Conservation (phyloP, 2,113 vertebrate species). For the Meles meles region DNA sequence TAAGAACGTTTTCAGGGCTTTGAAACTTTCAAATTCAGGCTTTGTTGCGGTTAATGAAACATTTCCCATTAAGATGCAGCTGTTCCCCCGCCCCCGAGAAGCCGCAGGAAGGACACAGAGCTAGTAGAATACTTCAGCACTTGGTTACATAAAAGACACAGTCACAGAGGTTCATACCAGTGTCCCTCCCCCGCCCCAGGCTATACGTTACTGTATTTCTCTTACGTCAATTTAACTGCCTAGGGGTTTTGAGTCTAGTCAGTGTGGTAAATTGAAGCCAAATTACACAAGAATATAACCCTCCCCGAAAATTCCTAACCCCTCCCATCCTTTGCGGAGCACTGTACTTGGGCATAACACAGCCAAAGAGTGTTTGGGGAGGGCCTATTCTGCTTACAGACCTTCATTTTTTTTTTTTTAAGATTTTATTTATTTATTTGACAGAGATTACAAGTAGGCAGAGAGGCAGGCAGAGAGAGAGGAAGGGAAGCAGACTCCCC, state of each 20-base stretch:
- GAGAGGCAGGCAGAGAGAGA: too few species aligned
- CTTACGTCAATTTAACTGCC: not conserved
- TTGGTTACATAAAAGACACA: not conserved
- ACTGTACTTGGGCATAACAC: not conserved
- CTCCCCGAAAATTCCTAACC: not conserved
- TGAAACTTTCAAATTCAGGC: conserved; percentile 41
- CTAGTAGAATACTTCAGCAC: not conserved
- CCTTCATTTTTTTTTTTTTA: too few species aligned
- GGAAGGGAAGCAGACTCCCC: too few species aligned
- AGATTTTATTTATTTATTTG: too few species aligned
- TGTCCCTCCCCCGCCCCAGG: not conserved
- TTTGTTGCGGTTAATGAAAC: conserved; percentile 51
- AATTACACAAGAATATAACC: not conserved
- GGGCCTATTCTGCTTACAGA: not conserved
- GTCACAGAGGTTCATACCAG: not conserved
- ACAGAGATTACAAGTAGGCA: too few species aligned
- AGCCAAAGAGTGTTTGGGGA: accelerated
- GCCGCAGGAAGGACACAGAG: not conserved
- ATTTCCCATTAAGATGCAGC: conserved; percentile 53
- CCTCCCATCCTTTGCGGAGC: not conserved
- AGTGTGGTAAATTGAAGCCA: not conserved
- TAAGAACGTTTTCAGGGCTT: conserved; percentile 57
- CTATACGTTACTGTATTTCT: not conserved
- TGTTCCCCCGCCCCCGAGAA: not conserved
- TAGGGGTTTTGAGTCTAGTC: not conserved